Percentiles rank a stretch among this genome's conserved stretches.
Evolutionary conservation across 2,797 vertebrate species (phyloP).

Genomic region (Australoheros facetus): DNA sequence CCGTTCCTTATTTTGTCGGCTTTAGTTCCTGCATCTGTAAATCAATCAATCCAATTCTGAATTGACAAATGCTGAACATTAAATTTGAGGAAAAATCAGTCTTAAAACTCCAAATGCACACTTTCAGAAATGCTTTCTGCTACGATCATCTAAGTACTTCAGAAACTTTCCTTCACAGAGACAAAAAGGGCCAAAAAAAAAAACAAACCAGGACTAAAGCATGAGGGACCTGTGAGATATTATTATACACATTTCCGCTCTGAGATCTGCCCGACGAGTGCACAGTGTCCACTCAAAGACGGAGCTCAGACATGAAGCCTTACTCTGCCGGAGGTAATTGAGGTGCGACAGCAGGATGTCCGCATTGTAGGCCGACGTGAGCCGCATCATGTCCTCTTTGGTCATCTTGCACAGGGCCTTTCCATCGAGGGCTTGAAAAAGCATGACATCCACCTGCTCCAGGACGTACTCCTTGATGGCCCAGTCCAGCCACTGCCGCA

Average conservation of each 20-base stretch:
- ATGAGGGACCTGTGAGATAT: not conserved
- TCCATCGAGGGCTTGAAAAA: conserved; percentile 85
- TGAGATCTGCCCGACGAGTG: not conserved
- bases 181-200: not conserved
- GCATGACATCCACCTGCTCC: conserved; percentile 82
- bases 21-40: not conserved
- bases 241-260: not conserved
- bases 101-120: accelerated
- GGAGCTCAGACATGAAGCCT: conserved; percentile 24
- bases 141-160: not conserved
- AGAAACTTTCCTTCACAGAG: not conserved
- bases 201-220: accelerated
- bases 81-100: not conserved
- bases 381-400: conserved; percentile 87
- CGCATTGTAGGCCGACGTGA: conserved; percentile 86
- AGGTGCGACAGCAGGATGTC: conserved; percentile 90
- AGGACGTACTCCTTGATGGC: conserved; percentile 88
- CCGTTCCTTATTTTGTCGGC: not conserved
- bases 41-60: not conserved
- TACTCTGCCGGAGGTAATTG: conserved; percentile 88
- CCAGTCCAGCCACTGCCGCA: conserved; percentile 88
- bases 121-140: accelerated
- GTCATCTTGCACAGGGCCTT: conserved; percentile 87
- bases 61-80: too few relatives aligned
- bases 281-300: not conserved